These are phyloP conservation scores for Leptopilina myrica DNA, from an alignment of 2,888 invertebrate genomes.

Conservation along the genomic window DNA sequence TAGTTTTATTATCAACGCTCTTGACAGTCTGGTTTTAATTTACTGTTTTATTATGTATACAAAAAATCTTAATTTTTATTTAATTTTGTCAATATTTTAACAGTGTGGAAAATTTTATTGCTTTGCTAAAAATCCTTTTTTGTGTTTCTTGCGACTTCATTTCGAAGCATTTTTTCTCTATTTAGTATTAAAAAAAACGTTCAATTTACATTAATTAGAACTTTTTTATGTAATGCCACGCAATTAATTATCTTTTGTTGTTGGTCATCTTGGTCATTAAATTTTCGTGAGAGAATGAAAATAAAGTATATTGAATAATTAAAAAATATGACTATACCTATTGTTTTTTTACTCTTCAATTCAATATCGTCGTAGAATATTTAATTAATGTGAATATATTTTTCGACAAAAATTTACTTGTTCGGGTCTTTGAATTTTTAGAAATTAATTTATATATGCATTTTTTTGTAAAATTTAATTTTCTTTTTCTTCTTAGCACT, in stretches of 20 bases:
- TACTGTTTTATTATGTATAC: too few relatives aligned
- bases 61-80: background rate
- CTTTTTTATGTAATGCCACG: background rate
- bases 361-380: background rate
- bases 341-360: background rate
- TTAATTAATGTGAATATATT: too few relatives aligned
- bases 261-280: background rate
- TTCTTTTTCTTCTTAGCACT: constrained; percentile 56
- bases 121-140: too few relatives aligned
- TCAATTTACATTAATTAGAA: background rate
- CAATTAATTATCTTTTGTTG: background rate
- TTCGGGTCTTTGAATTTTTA: too few relatives aligned
- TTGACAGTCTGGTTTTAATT: background rate
- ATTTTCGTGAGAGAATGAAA: constrained; percentile 6
- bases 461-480: background rate
- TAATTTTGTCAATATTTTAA: background rate
- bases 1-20: background rate
- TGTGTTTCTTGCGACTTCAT: background rate
- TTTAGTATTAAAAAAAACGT: background rate
- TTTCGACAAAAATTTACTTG: too few relatives aligned
- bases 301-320: background rate
- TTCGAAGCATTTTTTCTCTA: background rate
- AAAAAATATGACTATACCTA: background rate
- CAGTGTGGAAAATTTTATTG: background rate
- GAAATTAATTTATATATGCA: background rate